Evolutionary conservation across 1,140 invertebrate species (phyloP), one percentile per base, ranked within the genome.

Genomic region (Caenorhabditis inopinata): DNA sequence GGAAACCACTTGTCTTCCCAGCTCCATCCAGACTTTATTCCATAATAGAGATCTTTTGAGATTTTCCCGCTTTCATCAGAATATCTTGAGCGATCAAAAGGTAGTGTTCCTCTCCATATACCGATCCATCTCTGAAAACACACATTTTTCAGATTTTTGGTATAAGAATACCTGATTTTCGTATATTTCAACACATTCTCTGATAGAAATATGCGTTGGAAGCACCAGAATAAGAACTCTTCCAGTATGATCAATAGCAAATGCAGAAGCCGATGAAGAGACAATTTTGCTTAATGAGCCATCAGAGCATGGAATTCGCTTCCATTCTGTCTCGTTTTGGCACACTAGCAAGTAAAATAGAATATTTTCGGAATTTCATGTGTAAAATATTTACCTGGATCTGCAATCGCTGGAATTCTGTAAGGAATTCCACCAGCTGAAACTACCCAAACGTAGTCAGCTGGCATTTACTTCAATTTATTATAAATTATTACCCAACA

Each of bases 211-310:
- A 74, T 80, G 73, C 7, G 47, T 74, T 74, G 68, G 53, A 14
- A 58, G 42, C 11, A 79, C 38, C 16, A 68, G 18, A 27, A 79
- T 46, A 5, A 68, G 53, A 16, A 79, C 42, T 32, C 53, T 68
- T 79, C 77, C 77, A 23, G 38, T 27, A 12, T 47, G 53, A 49
- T 79, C 77, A 25, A 79, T 46, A 1, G 77, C 77, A 68, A 79
- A 68, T 5, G 62, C 51, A 14, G 77, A 46, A 42, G 42, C 12
- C 9, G 77, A 23, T 14, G 77, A 46, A 11, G 77, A 32, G 11
- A 58, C 45, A 12, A 79, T 79, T 35, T 38, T 79, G 5, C 53
- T 47, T 9, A 42, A 16, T 5, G 68, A 68, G 5, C 42, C 35
- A 29, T 58, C 42, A 27, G 53, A 68, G 38, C 32, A 75, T 47